Evolutionary conservation across 2,888 invertebrate genomes (phyloP).

Genomic region (Dryomyza anilis): DNA sequence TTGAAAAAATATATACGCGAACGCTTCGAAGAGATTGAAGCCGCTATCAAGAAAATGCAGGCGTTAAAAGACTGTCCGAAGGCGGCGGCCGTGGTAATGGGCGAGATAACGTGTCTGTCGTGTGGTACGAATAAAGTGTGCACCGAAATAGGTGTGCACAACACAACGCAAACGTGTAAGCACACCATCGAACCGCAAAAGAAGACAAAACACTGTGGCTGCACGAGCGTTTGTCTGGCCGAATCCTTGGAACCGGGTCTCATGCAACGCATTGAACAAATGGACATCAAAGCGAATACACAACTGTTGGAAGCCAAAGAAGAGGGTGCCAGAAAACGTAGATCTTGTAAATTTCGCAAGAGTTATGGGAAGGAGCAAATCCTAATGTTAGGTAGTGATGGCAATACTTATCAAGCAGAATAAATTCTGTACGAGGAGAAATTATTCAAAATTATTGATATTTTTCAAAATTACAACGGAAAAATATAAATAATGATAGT

Average conservation of each 20-base stretch:
- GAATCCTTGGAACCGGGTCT: background rate
- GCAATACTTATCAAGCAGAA: too few relatives aligned
- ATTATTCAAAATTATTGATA: too few relatives aligned
- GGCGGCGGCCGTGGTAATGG: conserved; percentile 49
- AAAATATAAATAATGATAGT: too few relatives aligned
- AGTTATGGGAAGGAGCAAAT: background rate
- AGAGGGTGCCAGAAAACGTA: background rate
- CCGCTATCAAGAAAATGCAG: conserved; percentile 38
- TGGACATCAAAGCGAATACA: too few relatives aligned
- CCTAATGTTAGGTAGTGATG: background rate
- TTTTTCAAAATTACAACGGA: too few relatives aligned
- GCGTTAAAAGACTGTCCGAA: conserved; percentile 46
- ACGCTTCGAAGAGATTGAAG: conserved; percentile 44
- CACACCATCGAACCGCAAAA: background rate
- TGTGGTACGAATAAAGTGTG: conserved; percentile 50
- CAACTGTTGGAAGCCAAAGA: too few relatives aligned
- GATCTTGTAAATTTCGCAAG: background rate
- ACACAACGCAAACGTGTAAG: conserved; percentile 28
- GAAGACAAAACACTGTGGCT: conserved; percentile 1
- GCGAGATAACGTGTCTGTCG: conserved; percentile 46
- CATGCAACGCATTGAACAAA: background rate
- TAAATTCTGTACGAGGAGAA: too few relatives aligned
- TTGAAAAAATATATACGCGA: conserved; percentile 52
- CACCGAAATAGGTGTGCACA: conserved; percentile 41
- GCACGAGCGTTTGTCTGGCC: too few relatives aligned